Conservation (phyloP, 2,113 vertebrate genomes). For the Hemibagrus wyckioides region DNA sequence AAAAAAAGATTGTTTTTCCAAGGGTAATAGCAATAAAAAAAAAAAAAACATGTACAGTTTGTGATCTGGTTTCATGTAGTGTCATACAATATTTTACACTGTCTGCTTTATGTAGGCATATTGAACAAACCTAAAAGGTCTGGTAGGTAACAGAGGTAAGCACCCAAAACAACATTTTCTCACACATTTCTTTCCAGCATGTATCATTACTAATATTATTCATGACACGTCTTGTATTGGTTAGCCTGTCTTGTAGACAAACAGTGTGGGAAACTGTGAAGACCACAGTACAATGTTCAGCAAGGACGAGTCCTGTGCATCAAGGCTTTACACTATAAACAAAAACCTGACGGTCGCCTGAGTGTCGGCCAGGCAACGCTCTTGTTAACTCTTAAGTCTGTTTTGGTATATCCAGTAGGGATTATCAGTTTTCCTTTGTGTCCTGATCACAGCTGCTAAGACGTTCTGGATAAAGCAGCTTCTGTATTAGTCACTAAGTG, state of each 20-base stretch:
- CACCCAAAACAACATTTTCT: conserved; percentile 67
- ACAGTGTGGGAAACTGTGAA: conserved; percentile 66
- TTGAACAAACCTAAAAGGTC: conserved; percentile 65
- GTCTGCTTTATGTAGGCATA: conserved; percentile 63
- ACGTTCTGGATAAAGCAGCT: conserved; percentile 55
- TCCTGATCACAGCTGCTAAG: conserved; percentile 53
- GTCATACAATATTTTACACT: conserved; percentile 71
- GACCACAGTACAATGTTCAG: conserved; percentile 63
- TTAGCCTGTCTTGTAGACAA: conserved; percentile 68
- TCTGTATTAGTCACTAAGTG: conserved; percentile 54
- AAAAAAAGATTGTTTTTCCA: conserved; percentile 69
- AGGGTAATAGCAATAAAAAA: conserved; percentile 73
- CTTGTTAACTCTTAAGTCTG: conserved; percentile 27
- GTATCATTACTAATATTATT: conserved; percentile 56
- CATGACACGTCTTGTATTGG: conserved; percentile 63
- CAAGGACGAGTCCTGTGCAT: conserved; percentile 58
- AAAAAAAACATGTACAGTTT: conserved; percentile 75
- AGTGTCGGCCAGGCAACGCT: conserved; percentile 26
- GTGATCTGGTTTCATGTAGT: conserved; percentile 75
- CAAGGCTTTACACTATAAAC: conserved; percentile 44
- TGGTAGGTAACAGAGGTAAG: conserved; percentile 75
- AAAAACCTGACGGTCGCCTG: conserved; percentile 30
- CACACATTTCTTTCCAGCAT: conserved; percentile 77
- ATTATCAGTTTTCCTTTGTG: conserved; percentile 54
- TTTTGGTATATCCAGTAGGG: conserved; percentile 56